Percentiles rank a stretch among this genome's conserved stretches.
phyloP scores from a whole-genome alignment of 2,888 invertebrate genomes.

The Orthosia gracilis region DNA sequence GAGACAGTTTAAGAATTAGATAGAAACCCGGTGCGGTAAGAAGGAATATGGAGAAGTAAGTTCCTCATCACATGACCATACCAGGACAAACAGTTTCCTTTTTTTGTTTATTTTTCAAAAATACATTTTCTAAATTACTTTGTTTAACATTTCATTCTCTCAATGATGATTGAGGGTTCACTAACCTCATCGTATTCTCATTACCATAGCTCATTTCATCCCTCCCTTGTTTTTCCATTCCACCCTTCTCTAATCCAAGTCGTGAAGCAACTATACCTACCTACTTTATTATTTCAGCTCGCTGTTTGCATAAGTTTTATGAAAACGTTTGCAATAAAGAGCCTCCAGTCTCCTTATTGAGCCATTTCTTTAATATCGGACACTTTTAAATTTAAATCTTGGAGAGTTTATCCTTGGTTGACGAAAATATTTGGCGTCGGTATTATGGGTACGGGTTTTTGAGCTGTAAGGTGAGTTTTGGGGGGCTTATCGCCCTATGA shows the following conservation, averaged over 20 bases:
- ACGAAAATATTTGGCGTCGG: constrained; percentile 43
- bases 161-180: constrained; percentile 4
- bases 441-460: constrained; percentile 2
- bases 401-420: constrained; percentile 44
- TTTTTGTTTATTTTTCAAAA: too few species aligned
- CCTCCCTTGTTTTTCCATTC: constrained; percentile 16
- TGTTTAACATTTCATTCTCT: not conserved
- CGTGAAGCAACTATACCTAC: constrained; percentile 59
- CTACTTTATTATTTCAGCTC: constrained; percentile 70
- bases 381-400: constrained; percentile 70
- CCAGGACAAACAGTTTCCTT: too few species aligned
- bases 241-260: constrained; percentile 37
- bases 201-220: constrained; percentile 36
- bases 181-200: not conserved
- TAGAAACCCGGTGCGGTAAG: too few species aligned
- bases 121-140: not conserved
- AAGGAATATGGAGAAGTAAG: too few species aligned
- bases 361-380: constrained; percentile 68
- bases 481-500: constrained; percentile 3
- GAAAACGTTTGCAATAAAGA: constrained; percentile 65
- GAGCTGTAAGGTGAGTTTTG: constrained; percentile 4
- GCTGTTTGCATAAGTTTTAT: constrained; percentile 76
- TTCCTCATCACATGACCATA: too few species aligned
- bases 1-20: too few species aligned
- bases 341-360: constrained; percentile 55